Base-by-base conservation (phyloP, 92 coral and sea anemone genomes). In the Phymanthus crucifer region DNA sequence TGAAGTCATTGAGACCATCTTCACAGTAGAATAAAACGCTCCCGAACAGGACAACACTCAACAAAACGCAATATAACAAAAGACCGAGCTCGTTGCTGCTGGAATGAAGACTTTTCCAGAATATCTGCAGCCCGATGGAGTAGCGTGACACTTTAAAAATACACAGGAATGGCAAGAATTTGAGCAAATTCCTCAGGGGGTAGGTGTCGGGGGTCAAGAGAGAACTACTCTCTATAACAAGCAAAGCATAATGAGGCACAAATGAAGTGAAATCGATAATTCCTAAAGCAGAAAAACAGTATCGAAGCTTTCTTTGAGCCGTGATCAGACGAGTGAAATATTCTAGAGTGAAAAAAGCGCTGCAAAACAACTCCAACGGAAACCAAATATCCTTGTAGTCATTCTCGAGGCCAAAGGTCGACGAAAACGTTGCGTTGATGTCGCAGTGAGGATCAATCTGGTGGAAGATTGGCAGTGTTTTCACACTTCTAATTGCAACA, bases 71-170 rank as follows among this genome's bases (percentile, higher is more conserved):
- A 23, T 86, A 46, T 32, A 84, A 80, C 31, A 91, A 86, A n/a
- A 88, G 82, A 5, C 84, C 79, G 48, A 94, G 88, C 40, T 91
- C 89, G 19, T 87, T 86, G 11, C 79, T 71, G 67, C 96, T 87
- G 40, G 93, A 89, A 17, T 66, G 81, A 21, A 94, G 87, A 10
- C 96, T 94, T 67, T 91, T 86, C 68, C 89, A 92, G 66, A 91
- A 86, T 0, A 94, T 84, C 66, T 91, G 87, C 26, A 91, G 78
- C 14, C 96, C 87, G 12, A 78, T 83, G 37, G 91, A 87, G 70
- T 91, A 92, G 18, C 92, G 87, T 23, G 89, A 86, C 2, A 94
- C 88, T 68, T 87, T 89, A 0, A 89, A 80, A 10, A 94, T 71
- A 21, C 93, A 70, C 27, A 85, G 29, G 32, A 94, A 82, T 50